Base-by-base conservation (phyloP, 92 coral and sea anemone species). In the Ricordea florida region DNA sequence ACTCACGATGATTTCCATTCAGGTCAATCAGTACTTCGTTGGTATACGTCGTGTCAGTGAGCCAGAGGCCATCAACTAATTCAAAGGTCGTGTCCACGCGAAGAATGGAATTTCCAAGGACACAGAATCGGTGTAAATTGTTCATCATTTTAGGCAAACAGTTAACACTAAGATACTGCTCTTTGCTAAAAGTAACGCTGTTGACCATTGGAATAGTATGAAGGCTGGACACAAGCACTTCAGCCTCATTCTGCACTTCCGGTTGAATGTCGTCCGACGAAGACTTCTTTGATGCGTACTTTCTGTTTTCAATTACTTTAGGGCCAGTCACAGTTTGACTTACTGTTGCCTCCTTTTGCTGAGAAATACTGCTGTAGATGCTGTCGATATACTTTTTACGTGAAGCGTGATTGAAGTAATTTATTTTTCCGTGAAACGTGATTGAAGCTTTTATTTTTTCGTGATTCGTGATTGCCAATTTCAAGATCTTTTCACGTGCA, bases 21-120 rank as follows among this genome's bases (percentile, higher is more conserved):
- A 29, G 37, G 26, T 33, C 35, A 9, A 44, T 47, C 24, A 81
- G 79, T 6, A 25, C 58, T 31, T 80, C 79, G 13, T 80, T 14
- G 8, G 24, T 46, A 56, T 46, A 74, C 6, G 82, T 73, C 57
- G 68, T 69, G 30, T 24, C 87, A 45, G 64, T 82, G 22, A 85
- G 76, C 90, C 86, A 85, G 16, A 85, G 90, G 47, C 82, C 82
- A 49, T 85, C 78, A 22, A 85, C 90, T 11, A 85, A 75, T 59
- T 85, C 85, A 79, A 85, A 79, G 28, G 90, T 85, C 26, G 82
- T 85, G 49, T 85, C 86, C 24, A 85, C 67, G 17, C 73, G 69
- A 16, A 72, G 68, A 48, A 79, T 79, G 37, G 62, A 52, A 53
- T 85, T 64, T 28, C 90, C 86, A 43, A 58, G 59, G 23, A 85